Base-by-base conservation (phyloP, 1,140 invertebrate species). In the Polyergus mexicanus region DNA sequence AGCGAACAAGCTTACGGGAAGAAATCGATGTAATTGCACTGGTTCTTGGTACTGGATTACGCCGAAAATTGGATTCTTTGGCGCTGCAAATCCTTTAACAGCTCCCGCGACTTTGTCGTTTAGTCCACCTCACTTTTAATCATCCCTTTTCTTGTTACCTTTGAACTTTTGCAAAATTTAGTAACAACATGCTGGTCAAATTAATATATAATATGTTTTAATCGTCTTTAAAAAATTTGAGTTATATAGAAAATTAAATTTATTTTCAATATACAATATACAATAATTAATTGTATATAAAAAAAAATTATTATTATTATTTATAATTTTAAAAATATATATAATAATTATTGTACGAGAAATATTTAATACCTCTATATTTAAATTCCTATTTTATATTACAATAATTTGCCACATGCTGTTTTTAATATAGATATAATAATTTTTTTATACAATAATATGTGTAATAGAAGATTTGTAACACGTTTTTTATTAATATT, bases 21-120 rank as follows among this genome's bases (percentile, higher is more conserved):
- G 38, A 71, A 80, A 63, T 85, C 83, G 86, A 38, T 77, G 87
- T 75, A 88, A 89, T 89, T 88, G 78, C 68, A 56, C 56, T 76
- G 28, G 87, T 85, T 44, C 68, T 74, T 62, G 44, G 10, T 47
- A 5, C 28, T 19, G 19, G 44, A n/a, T 54, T 38, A 62, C 10
- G 62, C 69, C 75, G 78, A 83, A 86, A 88, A 88, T 88, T 81
- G 87, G 85, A 88, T 74, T 71, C 44, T 63, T 38, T 28, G 13
- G 3, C 22, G 83, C 41, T 56, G 28, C 60, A 51, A 74, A 77
- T 85, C 72, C 62, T 66, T n/a, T 13, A 72, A 66, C 35, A 75
- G 44, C 32, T 41, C 25, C 19, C 54, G 11, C 32, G 72, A 19
- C 16, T 44, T 19, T n/a, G 41, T 80, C 78, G 65, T 71, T n/a